Base-by-base conservation (phyloP, 1,140 invertebrate genomes). In the Himalopsyche phryganea region DNA sequence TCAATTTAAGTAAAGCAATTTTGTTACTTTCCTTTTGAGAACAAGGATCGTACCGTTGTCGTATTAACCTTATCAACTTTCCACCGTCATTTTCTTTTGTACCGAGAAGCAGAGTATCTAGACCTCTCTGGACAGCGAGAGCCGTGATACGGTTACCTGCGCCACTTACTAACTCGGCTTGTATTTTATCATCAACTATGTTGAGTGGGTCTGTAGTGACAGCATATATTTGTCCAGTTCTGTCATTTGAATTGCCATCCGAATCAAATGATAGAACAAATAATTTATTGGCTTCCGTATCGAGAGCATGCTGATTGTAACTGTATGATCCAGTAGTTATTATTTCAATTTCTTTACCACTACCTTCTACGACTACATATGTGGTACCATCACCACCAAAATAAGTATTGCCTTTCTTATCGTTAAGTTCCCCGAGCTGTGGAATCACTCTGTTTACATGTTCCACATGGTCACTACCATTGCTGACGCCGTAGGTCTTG, bases 281-380 rank as follows among this genome's bases (percentile, higher is more conserved):
- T 18, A 55, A 9, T 38, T 40, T 55, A 4, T 55, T 55, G 6
- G 52, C 52, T 23, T 35, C 15, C 1, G 14, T 10, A n/a, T 55
- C 52, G 11, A 55, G n/a, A 13, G 44, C 44, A 1, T 44, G 17
- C 17, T 55, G 52, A n/a, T 55, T 55, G 17, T 20, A 47, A 20
- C 52, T 55, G 9, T 55, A 40, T 6, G 33, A 32, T 47, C 52
- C 52, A 5, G 52, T 55, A 13, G 52, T 55, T 13, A 55, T 14
- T 1, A 55, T 55, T 40, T 53, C 50, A 13, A 53, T 44, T 33
- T 53, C 50, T 33, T 53, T 23, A 15, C 50, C 50, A 6, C 38
- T 53, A 17, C 42, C 28, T 38, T 32, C 32, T 13, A 19, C 9
- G 5, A 13, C 14, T 0, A 53, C 41, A 14, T 53, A 53, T 5